Evolutionary conservation across 2,113 vertebrate genomes (phyloP).

Genomic region (Oncorhynchus keta): DNA sequence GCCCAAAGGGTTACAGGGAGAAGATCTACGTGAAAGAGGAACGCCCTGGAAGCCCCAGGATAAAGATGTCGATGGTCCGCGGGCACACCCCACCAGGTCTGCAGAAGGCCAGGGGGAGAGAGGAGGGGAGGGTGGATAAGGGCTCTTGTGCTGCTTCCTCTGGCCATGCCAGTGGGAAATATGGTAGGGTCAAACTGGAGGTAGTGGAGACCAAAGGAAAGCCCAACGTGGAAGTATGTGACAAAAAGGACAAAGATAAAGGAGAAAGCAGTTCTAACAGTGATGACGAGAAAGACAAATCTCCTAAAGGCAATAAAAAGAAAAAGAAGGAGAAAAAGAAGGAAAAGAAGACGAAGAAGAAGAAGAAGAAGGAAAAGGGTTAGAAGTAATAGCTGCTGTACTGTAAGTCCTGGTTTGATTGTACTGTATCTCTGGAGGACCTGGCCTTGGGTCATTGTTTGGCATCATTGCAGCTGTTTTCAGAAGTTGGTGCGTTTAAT

Average conservation of each 20-base stretch:
- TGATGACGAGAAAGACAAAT: constrained; percentile 10
- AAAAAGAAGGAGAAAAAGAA: constrained; percentile 57
- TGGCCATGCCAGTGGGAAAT: neutral
- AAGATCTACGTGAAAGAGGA: constrained; percentile 49
- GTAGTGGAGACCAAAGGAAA: neutral
- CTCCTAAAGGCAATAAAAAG: constrained; percentile 21
- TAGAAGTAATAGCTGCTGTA: constrained; percentile 26
- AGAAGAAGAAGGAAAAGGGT: constrained; percentile 25
- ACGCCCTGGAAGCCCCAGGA: constrained; percentile 45
- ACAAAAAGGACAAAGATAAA: neutral
- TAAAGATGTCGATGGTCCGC: constrained; percentile 57
- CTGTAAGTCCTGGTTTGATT: neutral
- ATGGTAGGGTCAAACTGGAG: constrained; percentile 10
- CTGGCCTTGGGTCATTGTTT: neutral
- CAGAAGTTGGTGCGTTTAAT: neutral
- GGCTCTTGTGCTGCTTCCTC: neutral
- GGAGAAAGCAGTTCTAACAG: constrained; percentile 31
- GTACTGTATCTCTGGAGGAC: neutral
- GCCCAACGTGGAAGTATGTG: neutral
- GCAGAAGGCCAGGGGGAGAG: constrained; percentile 7
- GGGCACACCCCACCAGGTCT: constrained; percentile 18
- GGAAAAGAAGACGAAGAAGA: constrained; percentile 25
- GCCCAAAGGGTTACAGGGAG: constrained; percentile 13
- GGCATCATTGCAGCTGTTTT: neutral
- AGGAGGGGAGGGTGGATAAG: constrained; percentile 10